These are phyloP conservation scores for Latheticus oryzae DNA, from an alignment of 2,888 invertebrate species.

Conservation along the genomic window DNA sequence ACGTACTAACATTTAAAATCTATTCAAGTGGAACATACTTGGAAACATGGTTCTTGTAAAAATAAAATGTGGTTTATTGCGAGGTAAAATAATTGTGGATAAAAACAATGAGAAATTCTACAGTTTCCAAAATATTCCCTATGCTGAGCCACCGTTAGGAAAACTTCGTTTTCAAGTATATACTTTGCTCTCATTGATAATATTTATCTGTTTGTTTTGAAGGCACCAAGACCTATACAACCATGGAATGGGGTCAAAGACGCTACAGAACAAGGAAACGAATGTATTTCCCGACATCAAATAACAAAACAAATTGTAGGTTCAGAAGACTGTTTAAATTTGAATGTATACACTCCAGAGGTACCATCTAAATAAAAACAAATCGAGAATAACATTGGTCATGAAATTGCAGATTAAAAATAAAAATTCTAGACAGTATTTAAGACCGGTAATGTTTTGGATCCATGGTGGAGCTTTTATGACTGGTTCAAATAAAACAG, in stretches of 20 bases:
- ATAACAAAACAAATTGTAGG: constrained; percentile 48
- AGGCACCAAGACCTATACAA: constrained; percentile 51
- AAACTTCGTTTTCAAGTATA: constrained; percentile 61
- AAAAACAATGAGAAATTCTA: constrained; percentile 52
- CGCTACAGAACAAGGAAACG: constrained; percentile 50
- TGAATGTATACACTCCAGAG: constrained; percentile 55
- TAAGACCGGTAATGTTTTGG: constrained; percentile 63
- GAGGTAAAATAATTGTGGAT: constrained; percentile 53
- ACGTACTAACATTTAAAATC: background rate
- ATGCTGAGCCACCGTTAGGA: constrained; percentile 61
- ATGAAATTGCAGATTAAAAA: background rate
- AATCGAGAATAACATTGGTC: background rate
- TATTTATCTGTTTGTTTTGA: background rate
- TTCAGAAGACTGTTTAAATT: constrained; percentile 57
- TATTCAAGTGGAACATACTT: background rate
- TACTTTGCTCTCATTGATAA: background rate
- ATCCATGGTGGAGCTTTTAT: constrained; percentile 65
- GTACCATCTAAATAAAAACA: constrained; percentile 12
- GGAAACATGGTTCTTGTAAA: constrained; percentile 25
- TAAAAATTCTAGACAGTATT: background rate
- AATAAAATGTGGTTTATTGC: constrained; percentile 51
- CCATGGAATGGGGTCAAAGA: constrained; percentile 52
- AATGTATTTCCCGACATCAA: constrained; percentile 48
- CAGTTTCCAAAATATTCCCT: constrained; percentile 62
- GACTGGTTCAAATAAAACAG: constrained; percentile 56